Percentiles rank a stretch among this genome's conserved stretches.
Evolutionary conservation across 2,113 vertebrate genomes (phyloP).

Genomic region (Elaphurus davidianus): DNA sequence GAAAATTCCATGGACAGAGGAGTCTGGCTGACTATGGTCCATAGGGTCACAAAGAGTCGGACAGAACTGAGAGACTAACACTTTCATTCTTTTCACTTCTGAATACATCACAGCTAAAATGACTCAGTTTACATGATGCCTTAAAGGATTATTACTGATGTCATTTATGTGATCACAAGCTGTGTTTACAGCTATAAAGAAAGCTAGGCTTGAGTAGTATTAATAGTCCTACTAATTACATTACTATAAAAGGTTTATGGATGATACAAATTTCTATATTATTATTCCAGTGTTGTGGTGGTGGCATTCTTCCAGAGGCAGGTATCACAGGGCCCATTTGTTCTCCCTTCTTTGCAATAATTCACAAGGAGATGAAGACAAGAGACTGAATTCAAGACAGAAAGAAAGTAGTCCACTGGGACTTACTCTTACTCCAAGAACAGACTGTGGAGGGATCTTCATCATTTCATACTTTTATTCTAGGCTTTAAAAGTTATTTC

Average conservation of each 20-base stretch:
- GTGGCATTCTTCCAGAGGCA: slow-evolving; percentile 63
- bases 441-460: not conserved
- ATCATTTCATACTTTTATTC: not conserved
- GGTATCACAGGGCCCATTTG: not conserved
- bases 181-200: slow-evolving; percentile 77
- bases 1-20: not conserved
- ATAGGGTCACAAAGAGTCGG: not conserved
- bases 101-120: slow-evolving; percentile 24
- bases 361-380: not conserved
- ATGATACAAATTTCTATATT: slow-evolving; percentile 72
- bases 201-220: slow-evolving; percentile 70
- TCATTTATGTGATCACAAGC: slow-evolving; percentile 76
- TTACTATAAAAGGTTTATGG: slow-evolving; percentile 74
- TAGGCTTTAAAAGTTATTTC: not conserved
- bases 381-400: not conserved
- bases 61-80: not conserved
- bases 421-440: not conserved
- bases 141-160: slow-evolving; percentile 75
- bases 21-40: not conserved
- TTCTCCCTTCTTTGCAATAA: slow-evolving; percentile 31
- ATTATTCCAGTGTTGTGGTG: slow-evolving; percentile 49
- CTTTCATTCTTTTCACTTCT: not conserved
- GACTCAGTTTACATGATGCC: slow-evolving; percentile 50
- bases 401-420: not conserved
- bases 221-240: slow-evolving; percentile 80